Conservation (phyloP, 2,113 vertebrate species). For the Shinisaurus crocodilurus region DNA sequence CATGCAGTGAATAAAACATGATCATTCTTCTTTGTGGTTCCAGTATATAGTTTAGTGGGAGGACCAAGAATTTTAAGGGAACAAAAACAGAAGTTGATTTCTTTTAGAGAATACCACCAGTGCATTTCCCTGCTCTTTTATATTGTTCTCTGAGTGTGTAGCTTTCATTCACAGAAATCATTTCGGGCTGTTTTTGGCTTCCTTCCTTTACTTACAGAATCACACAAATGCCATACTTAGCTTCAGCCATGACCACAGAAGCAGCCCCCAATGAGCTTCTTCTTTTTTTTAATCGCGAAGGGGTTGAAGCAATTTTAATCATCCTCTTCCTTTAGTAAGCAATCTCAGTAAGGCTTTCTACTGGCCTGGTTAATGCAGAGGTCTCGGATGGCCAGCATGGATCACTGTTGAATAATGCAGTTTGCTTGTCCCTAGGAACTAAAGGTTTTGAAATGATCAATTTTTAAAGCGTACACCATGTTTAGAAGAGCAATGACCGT, state of each 20-base stretch:
- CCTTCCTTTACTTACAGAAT: slow-evolving; percentile 41
- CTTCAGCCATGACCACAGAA: background rate
- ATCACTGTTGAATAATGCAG: background rate
- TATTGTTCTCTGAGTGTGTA: slow-evolving; percentile 3
- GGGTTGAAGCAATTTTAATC: background rate
- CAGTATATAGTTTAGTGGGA: slow-evolving; percentile 39
- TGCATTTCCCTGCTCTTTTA: slow-evolving; percentile 24
- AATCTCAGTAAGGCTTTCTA: background rate
- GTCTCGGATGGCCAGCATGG: background rate
- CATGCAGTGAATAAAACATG: slow-evolving; percentile 22
- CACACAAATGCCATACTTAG: slow-evolving; percentile 15
- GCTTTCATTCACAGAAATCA: slow-evolving; percentile 41
- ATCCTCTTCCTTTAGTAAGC: background rate
- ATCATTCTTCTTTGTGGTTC: slow-evolving; percentile 43
- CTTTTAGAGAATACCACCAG: slow-evolving; percentile 25
- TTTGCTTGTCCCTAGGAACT: background rate
- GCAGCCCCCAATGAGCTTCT: slow-evolving; percentile 3
- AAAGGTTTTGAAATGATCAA: background rate
- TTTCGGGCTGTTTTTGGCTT: slow-evolving; percentile 42
- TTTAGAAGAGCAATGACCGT: slow-evolving; percentile 36
- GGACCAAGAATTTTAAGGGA: slow-evolving; percentile 35
- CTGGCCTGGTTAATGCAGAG: slow-evolving; percentile 2
- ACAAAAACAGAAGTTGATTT: background rate
- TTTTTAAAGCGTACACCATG: slow-evolving; percentile 30
- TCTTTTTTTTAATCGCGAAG: background rate